Evolutionary conservation across 2,797 vertebrate genomes (phyloP).

Genomic region (Scyliorhinus canicula): DNA sequence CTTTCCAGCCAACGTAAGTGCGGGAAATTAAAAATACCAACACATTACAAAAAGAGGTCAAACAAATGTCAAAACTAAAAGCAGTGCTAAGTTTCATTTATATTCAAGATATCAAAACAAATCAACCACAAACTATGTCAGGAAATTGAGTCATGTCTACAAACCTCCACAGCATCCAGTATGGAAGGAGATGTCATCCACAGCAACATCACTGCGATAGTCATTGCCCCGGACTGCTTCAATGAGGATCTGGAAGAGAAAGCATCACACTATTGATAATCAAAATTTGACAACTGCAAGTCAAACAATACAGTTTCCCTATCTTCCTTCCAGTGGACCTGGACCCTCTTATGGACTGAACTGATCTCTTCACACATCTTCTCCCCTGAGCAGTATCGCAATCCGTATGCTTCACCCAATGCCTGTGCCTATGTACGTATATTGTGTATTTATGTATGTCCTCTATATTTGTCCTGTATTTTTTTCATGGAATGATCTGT

Average conservation of each 20-base stretch:
- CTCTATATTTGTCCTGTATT: too few species aligned
- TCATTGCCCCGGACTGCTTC: slow-evolving; percentile 67
- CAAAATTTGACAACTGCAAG: not conserved
- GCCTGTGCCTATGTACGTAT: too few species aligned
- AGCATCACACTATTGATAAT: not conserved
- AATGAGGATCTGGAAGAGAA: slow-evolving; percentile 62
- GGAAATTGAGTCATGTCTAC: not conserved
- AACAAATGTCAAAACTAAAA: not conserved
- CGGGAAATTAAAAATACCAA: not conserved
- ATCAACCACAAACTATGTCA: not conserved
- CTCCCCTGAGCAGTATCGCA: too few species aligned
- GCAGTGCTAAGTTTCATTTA: not conserved
- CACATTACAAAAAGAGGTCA: not conserved
- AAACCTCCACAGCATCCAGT: slow-evolving; percentile 61
- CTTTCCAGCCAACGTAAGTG: not conserved
- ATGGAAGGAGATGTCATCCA: slow-evolving; percentile 67
- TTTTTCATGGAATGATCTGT: too few species aligned
- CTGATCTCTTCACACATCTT: too few species aligned
- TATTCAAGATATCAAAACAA: not conserved
- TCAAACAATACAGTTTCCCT: not conserved
- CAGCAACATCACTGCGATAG: slow-evolving; percentile 59
- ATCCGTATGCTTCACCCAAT: too few species aligned
- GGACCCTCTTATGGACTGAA: too few species aligned
- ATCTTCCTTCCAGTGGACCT: not conserved
- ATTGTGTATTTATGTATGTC: too few species aligned